Base-by-base conservation (phyloP, 2,888 invertebrate species). In the Myopa tessellatipennis region DNA sequence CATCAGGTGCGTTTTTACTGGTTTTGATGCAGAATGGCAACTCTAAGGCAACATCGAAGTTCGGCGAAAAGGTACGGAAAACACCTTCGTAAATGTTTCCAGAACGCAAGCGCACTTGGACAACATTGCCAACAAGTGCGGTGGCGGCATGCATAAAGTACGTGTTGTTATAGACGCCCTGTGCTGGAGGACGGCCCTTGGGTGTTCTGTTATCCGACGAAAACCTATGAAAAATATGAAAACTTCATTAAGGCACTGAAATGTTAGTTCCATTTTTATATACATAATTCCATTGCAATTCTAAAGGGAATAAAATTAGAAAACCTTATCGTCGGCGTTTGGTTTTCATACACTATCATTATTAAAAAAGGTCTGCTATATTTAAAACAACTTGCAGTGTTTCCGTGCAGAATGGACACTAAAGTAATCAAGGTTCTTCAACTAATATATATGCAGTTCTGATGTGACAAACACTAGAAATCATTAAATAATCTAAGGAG, bases 111-210 rank as follows among this genome's bases (percentile, higher is more conserved):
- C 94, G 93, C 84, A 96, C 93, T 90, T 95, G 93, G 79, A 95
- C 95, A 81, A 92, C 91, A 88, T 94, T 95, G 80, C 96, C 97
- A 81, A 97, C 94, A 87, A 96, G 93, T 82, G 95, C 93, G 76
- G 96, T 95, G 80, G 95, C 94, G 68, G 95, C 94, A 91, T 96
- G 95, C 95, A 96, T 96, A 89, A 96, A 96, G 90, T 94, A 93
- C 82, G 94, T 93, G 91, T 97, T 97, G 86, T 93, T 94, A 90
- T 97, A 97, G 76, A 97, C 94, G 81, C 97, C 97, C 87, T 97
- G 96, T 26, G 94, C 93, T 81, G 92, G 91, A 65, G 91, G 90
- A 85, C 95, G 92, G 3, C 79, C 63, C 73, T 81, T 80, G 82
- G 85, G 84, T 71, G 84, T 84, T 78, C 86, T 84, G 81, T 84